Conservation (phyloP, 92 coral and sea anemone genomes). For the Pocillopora grandis region DNA sequence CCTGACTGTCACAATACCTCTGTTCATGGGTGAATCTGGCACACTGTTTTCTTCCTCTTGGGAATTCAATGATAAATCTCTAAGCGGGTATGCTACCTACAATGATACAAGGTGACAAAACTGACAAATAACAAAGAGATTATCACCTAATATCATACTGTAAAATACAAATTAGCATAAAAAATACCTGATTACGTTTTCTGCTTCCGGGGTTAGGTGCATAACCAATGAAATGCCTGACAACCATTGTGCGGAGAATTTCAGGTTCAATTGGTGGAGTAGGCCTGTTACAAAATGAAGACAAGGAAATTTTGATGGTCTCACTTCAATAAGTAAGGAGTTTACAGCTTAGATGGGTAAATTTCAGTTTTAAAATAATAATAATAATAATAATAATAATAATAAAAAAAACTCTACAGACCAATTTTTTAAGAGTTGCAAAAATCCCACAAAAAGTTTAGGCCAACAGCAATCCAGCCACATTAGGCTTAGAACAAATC, state of each 20-base stretch:
- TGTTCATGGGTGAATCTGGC: constrained; percentile 94
- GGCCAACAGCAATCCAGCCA: too few species aligned
- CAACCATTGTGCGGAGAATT: constrained; percentile 87
- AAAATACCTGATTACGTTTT: constrained; percentile 83
- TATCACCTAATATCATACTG: too few species aligned
- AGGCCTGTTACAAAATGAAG: constrained; percentile 39
- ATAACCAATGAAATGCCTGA: constrained; percentile 92
- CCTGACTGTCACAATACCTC: constrained; percentile 53
- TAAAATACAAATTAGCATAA: not conserved
- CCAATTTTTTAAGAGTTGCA: too few species aligned
- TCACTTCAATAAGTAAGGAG: too few species aligned
- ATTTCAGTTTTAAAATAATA: too few species aligned
- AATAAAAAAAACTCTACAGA: too few species aligned
- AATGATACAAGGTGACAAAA: not conserved
- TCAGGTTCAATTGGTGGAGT: constrained; percentile 89
- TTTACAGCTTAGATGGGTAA: too few species aligned
- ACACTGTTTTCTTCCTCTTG: constrained; percentile 74
- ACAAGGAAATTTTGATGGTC: not conserved
- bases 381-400: too few species aligned
- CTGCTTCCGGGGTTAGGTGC: constrained; percentile 89
- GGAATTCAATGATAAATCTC: constrained; percentile 5
- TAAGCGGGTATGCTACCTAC: constrained; percentile 41
- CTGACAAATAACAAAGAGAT: too few species aligned
- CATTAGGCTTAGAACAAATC: too few species aligned
- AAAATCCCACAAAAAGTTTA: too few species aligned